These are phyloP conservation scores for Drosophila micromelanica DNA, from an alignment of 1,140 invertebrate species.

Conservation along the genomic window DNA sequence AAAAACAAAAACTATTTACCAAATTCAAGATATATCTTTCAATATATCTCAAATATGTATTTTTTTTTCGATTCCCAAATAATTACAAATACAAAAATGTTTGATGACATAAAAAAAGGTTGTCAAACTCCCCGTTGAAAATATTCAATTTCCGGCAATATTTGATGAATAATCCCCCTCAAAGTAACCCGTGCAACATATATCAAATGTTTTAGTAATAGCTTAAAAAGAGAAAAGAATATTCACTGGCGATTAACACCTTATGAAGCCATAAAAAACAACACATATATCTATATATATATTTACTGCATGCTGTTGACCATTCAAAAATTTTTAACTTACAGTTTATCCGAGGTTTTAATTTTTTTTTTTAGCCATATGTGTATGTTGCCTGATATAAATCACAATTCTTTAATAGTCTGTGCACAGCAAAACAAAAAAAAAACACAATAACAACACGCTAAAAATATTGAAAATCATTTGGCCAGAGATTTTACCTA, in stretches of 20 bases:
- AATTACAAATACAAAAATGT: no score
- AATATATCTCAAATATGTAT: no score
- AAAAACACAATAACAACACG: conserved; percentile 14
- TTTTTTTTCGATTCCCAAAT: no score
- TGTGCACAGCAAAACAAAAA: conserved; percentile 43
- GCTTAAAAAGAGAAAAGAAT: conserved; percentile 8
- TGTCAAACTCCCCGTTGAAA: not conserved
- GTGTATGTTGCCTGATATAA: conserved; percentile 49
- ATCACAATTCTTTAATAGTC: conserved; percentile 67
- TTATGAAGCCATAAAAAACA: conserved; percentile 7
- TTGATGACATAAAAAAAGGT: not conserved
- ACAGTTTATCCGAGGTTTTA: conserved; percentile 10
- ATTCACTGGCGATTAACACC: conserved; percentile 19
- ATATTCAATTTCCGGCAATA: conserved; percentile 9
- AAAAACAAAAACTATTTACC: no score
- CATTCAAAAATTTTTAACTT: conserved; percentile 11
- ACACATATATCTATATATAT: not conserved
- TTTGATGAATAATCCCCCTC: not conserved
- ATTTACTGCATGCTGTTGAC: conserved; percentile 7
- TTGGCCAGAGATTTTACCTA: conserved; percentile 12
- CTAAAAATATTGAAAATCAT: conserved; percentile 51
- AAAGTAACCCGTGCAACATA: not conserved
- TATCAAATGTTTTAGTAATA: conserved; percentile 5
- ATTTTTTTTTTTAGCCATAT: not conserved
- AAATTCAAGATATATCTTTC: no score